These are phyloP conservation scores for Chrysotoxum bicinctum DNA, from an alignment of 2,888 invertebrate species.

Conservation along the genomic window DNA sequence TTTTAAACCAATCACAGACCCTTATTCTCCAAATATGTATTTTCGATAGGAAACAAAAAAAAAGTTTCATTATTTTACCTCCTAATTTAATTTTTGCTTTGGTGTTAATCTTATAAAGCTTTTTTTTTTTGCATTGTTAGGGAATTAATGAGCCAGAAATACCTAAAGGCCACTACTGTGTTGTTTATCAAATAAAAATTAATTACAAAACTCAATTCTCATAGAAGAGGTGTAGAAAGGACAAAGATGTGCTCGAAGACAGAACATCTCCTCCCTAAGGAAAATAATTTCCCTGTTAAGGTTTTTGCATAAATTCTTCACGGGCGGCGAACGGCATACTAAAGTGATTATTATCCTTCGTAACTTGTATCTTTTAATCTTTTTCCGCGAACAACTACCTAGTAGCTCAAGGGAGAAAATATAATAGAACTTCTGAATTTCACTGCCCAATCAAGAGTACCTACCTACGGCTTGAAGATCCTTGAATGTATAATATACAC, in stretches of 20 bases:
- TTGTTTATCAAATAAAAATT: conserved; percentile 34
- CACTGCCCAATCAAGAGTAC: conserved; percentile 18
- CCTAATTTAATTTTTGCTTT: conserved; percentile 8
- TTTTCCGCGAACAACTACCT: conserved; percentile 16
- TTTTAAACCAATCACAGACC: no score
- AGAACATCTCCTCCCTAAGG: background rate
- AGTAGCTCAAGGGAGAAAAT: background rate
- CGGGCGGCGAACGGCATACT: conserved; percentile 6
- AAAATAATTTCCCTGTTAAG: conserved; percentile 27
- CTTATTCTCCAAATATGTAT: no score
- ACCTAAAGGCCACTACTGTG: conserved; percentile 28
- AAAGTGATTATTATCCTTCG: conserved; percentile 60
- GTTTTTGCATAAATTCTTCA: conserved; percentile 37
- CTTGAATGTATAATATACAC: background rate
- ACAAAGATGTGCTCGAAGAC: background rate
- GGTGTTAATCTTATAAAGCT: conserved; percentile 3
- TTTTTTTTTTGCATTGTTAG: background rate
- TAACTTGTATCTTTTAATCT: conserved; percentile 46
- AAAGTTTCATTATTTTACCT: background rate
- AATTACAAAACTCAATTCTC: conserved; percentile 25
- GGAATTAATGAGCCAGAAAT: conserved; percentile 20
- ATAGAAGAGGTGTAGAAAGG: background rate
- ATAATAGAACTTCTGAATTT: conserved; percentile 14
- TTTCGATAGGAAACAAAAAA: background rate
- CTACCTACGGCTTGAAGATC: background rate